phyloP scores from a whole-genome alignment of 2,797 vertebrate species.

The Spheniscus humboldti region DNA sequence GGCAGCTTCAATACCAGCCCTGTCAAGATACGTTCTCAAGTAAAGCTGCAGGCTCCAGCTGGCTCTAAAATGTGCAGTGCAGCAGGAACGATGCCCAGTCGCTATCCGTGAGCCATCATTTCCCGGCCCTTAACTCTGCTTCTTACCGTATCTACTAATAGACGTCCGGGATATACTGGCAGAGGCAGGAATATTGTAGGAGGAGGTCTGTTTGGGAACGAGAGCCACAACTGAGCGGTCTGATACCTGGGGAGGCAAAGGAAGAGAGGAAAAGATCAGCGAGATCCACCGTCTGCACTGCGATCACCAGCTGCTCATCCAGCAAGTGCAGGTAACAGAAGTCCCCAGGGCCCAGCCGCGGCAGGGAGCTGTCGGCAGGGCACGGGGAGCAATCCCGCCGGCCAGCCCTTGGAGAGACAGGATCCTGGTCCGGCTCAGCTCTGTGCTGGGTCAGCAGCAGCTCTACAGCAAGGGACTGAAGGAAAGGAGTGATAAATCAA shows the following conservation, averaged over 20 bases:
- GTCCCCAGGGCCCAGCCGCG: neutral
- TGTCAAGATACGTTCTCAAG: neutral
- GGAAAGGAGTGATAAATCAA: constrained; percentile 45
- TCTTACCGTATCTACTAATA: constrained; percentile 96
- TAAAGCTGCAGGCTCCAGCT: neutral
- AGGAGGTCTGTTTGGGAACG: constrained; percentile 97
- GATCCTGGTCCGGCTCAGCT: neutral
- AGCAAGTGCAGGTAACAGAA: neutral
- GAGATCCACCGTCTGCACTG: neutral
- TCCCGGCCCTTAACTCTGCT: neutral
- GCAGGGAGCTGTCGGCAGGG: neutral
- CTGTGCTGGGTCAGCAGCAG: neutral
- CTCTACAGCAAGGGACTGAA: neutral
- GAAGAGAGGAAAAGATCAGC: neutral
- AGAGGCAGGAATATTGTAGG: constrained; percentile 95
- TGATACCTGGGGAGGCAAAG: constrained; percentile 81
- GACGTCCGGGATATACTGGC: constrained; percentile 95
- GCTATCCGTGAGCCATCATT: fast-evolving
- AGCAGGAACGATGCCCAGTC: neutral
- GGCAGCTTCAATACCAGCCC: neutral
- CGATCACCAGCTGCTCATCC: neutral
- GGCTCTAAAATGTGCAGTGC: fast-evolving
- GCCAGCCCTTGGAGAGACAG: neutral
- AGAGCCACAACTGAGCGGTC: constrained; percentile 95
- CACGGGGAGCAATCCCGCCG: neutral